These are phyloP conservation scores for Entelurus aequoreus DNA, from an alignment of 2,113 vertebrate species.

Conservation along the genomic window DNA sequence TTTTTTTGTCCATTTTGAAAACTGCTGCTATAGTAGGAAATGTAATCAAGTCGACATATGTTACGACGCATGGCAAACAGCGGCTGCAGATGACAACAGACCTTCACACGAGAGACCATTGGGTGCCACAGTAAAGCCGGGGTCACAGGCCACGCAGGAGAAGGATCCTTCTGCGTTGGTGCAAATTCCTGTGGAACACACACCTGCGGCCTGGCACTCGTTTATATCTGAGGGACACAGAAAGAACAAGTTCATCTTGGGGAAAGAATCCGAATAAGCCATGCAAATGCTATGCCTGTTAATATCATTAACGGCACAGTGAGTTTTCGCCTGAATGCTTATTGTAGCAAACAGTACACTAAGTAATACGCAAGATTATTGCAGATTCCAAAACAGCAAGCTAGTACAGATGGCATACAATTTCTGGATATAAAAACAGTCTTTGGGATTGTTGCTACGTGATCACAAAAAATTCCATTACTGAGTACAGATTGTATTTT, in stretches of 20 bases:
- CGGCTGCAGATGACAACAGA: background rate
- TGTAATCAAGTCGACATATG: background rate
- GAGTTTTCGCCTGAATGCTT: slow-evolving; percentile 20
- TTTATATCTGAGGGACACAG: slow-evolving; percentile 50
- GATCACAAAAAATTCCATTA: slow-evolving; percentile 56
- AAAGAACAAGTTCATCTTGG: slow-evolving; percentile 18
- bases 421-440: slow-evolving; percentile 66
- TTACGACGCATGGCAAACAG: background rate
- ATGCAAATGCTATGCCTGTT: slow-evolving; percentile 17
- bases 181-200: slow-evolving; percentile 71
- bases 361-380: slow-evolving; percentile 50
- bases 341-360: slow-evolving; percentile 30
- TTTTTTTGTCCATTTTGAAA: too few relatives aligned
- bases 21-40: too few relatives aligned
- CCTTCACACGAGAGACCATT: slow-evolving; percentile 72
- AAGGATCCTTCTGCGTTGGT: slow-evolving; percentile 77
- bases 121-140: slow-evolving; percentile 61
- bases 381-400: slow-evolving; percentile 60
- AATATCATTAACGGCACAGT: slow-evolving; percentile 16
- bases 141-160: slow-evolving; percentile 72
- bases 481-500: slow-evolving; percentile 49
- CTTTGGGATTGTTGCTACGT: slow-evolving; percentile 42
- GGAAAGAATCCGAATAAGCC: slow-evolving; percentile 2
- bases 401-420: slow-evolving; percentile 67
- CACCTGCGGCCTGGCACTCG: slow-evolving; percentile 60